Evolutionary conservation across 1,140 invertebrate species (phyloP), one percentile per base, ranked within the genome.

Genomic region (Rhyzopertha dominica): DNA sequence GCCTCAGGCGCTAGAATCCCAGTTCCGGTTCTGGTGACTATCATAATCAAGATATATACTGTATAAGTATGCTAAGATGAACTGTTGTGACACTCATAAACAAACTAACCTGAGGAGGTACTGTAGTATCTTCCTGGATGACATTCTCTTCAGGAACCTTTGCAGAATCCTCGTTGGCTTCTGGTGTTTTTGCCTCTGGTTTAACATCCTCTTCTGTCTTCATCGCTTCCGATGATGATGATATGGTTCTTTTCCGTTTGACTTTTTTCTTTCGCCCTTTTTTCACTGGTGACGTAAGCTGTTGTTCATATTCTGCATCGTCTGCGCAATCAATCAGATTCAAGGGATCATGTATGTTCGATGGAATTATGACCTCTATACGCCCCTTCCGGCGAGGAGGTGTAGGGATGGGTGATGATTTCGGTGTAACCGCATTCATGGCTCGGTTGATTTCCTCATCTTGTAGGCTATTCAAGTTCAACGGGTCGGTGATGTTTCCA

Each of bases 401-500:
- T 29, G 85, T 89, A n/a, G 89, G 88, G 25, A 92, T 63, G 1
- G 91, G 92, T 45, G 88, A 91, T 7, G 87, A 89, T 54, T 87
- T 81, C 34, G 90, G 89, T 5, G 91, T 94, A 1, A 85, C 81
- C 22, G 88, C 85, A 72, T 92, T 93, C 72, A 90, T 82, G 20
- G 82, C 81, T 57, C 84, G 76, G 49, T 88, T 88, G 5, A 90
- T 79, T 63, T 90, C 85, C 66, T 92, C 89, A 70, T 92, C 82
- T 65, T 89, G 85, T 57, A 97, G 74, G 63, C 91, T 91, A 57
- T 91, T 92, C 36, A 98, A 71, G 74, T 98, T 97, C 8, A 98
- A 68, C 0, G 94, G 94, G 74, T 98, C 94, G 51, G 82, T 85
- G 53, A 95, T 95, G 63, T 93, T 96, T 13, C 94, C 94, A 35